Evolutionary conservation across 2,113 vertebrate species (phyloP).

Genomic region (Poeciliopsis prolifica): DNA sequence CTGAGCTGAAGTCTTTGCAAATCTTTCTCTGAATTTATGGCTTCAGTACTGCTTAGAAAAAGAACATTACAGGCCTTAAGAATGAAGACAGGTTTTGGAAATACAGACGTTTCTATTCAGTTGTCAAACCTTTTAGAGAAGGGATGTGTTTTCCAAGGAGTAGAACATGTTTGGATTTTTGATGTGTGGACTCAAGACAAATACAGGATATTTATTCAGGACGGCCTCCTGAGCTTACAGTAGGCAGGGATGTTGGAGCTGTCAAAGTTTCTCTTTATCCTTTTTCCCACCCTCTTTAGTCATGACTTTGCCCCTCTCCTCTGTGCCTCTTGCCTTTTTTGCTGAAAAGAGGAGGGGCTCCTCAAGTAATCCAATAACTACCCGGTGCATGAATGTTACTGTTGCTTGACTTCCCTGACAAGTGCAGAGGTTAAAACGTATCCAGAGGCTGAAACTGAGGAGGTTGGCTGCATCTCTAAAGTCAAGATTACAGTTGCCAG

Average conservation of each 20-base stretch:
- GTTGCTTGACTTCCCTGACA: conserved; percentile 84
- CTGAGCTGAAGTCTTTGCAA: conserved; percentile 7
- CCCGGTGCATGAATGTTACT: conserved; percentile 81
- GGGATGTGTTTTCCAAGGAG: conserved; percentile 12
- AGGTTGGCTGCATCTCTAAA: conserved; percentile 43
- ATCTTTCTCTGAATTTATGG: conserved; percentile 3
- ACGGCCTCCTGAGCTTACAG: conserved; percentile 60
- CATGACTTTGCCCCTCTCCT: conserved; percentile 55
- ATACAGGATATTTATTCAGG: conserved; percentile 70
- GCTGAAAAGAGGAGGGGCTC: conserved; percentile 81
- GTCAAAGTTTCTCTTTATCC: conserved; percentile 46
- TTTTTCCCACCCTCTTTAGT: conserved; percentile 43
- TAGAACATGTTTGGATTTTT: conserved; percentile 31
- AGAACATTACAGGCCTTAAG: not conserved
- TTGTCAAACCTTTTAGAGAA: conserved; percentile 3
- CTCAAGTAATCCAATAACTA: conserved; percentile 90
- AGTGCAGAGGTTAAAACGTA: conserved; percentile 77
- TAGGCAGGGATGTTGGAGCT: conserved; percentile 64
- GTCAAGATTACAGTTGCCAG: not conserved
- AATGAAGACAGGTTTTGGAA: not conserved
- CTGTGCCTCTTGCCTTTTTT: conserved; percentile 58
- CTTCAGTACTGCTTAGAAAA: not conserved
- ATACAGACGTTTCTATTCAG: not conserved
- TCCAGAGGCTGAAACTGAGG: conserved; percentile 58
- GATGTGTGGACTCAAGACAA: conserved; percentile 43